Evolutionary conservation across 2,113 vertebrate species (phyloP), one percentile per base, ranked within the genome.

Genomic region (Asarcornis scutulata): DNA sequence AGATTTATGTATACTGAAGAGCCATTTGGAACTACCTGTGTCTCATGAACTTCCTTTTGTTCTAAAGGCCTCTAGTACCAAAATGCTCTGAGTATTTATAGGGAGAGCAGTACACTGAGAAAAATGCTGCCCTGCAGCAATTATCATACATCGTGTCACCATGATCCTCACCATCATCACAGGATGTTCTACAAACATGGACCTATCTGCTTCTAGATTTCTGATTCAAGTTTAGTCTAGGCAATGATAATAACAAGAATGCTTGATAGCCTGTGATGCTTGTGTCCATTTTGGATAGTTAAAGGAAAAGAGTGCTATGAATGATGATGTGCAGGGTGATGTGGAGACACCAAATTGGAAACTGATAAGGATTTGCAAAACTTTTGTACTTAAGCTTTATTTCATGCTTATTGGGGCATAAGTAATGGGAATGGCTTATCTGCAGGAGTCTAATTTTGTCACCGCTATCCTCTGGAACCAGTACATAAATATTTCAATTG

Each of bases 1-100:
- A 89, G 71, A 7, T 64, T 73, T 88, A 34, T 23, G 62, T 62
- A 29, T 71, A 88, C 72, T 71, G 81, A 27, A 81, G 64, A 92
- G 88, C 38, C 71, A 82, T 38, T 81, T 94, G 88, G 83, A 85
- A 52, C 68, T 91, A 77, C 91, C 95, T 95, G 68, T 77, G 95
- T 92, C 95, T 89, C 89, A 84, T 26, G 63, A 21, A 40, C 78
- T 95, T 94, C 86, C 96, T 78, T 94, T 84, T 90, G 67, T 89
- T 85, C 31, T 59, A 58, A 85, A 66, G 73, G 86, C 88, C 73
- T 96, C 79, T 48, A 78, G 82, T 91, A 21, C 34, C 64, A 69
- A 83, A 88, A 89, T 17, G 27, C 74, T 88, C 80, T 86, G 92
- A 81, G 83, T 87, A 63, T 89, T 95, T 93, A 86, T 56, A 88